These are phyloP conservation scores for Capreolus pygargus DNA, from an alignment of 2,113 vertebrate species.

Conservation along the genomic window DNA sequence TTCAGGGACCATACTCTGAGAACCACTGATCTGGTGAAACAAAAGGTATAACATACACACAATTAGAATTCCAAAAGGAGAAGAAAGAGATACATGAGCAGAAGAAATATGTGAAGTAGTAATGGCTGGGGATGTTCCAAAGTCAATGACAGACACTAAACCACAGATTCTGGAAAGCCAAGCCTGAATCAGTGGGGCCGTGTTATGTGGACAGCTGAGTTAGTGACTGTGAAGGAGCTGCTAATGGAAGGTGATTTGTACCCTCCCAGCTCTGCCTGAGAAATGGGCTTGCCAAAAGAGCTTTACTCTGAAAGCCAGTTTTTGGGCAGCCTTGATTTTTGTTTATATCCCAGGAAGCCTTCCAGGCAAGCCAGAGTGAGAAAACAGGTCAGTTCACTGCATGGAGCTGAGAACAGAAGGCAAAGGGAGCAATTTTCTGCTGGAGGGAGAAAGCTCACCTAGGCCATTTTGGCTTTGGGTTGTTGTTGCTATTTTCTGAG, in stretches of 20 bases:
- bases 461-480: background rate
- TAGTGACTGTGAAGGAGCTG: background rate
- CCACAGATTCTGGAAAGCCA: background rate
- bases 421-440: no score
- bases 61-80: background rate
- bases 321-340: background rate
- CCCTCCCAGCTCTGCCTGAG: background rate
- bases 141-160: background rate
- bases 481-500: background rate
- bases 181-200: background rate
- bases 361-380: background rate
- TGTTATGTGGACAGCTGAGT: fast-evolving
- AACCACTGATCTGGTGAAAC: background rate
- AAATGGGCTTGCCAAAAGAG: background rate
- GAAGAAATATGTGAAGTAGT: background rate
- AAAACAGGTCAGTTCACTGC: background rate
- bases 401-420: background rate
- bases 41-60: background rate
- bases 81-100: background rate
- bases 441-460: background rate
- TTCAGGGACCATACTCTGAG: background rate
- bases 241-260: background rate
- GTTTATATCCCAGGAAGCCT: background rate
- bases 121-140: background rate
- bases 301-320: background rate